These are phyloP conservation scores for Lithophane semibrunnea DNA, from an alignment of 2,888 invertebrate genomes.

Conservation along the genomic window DNA sequence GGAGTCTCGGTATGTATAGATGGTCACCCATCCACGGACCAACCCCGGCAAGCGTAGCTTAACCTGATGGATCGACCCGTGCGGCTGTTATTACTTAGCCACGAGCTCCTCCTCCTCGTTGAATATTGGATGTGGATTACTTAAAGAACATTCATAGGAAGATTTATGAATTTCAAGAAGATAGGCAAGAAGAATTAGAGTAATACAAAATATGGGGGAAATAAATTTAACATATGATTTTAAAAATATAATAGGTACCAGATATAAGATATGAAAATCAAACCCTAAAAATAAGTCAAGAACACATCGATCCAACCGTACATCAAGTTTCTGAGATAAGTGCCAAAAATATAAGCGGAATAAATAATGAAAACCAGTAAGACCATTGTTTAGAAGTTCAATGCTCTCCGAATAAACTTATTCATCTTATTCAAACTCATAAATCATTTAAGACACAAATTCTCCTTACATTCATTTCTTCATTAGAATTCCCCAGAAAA, in stretches of 20 bases:
- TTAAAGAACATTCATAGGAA: too few relatives aligned
- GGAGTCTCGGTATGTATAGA: too few relatives aligned
- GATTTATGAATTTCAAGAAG: too few relatives aligned
- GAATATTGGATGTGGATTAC: too few relatives aligned
- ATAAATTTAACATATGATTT: too few relatives aligned
- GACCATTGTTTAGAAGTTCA: conserved; percentile 11
- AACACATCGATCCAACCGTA: conserved; percentile 2
- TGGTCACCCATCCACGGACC: too few relatives aligned
- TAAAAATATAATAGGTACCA: not conserved
- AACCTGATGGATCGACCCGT: too few relatives aligned
- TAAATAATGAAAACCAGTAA: not conserved
- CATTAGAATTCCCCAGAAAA: conserved; percentile 41
- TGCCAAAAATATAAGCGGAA: conserved; percentile 14
- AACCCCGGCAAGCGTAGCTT: too few relatives aligned
- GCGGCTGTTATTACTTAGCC: too few relatives aligned
- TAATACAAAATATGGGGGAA: too few relatives aligned
- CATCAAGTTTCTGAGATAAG: not conserved
- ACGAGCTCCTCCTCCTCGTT: too few relatives aligned
- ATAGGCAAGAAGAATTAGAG: too few relatives aligned
- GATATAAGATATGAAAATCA: not conserved
- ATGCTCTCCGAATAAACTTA: conserved; percentile 33
- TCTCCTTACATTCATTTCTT: conserved; percentile 30
- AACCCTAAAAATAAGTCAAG: not conserved
- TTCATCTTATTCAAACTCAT: conserved; percentile 53
- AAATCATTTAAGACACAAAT: conserved; percentile 42